phyloP scores from a whole-genome alignment of 2,113 vertebrate genomes.

The Gymnocephalus cernua region DNA sequence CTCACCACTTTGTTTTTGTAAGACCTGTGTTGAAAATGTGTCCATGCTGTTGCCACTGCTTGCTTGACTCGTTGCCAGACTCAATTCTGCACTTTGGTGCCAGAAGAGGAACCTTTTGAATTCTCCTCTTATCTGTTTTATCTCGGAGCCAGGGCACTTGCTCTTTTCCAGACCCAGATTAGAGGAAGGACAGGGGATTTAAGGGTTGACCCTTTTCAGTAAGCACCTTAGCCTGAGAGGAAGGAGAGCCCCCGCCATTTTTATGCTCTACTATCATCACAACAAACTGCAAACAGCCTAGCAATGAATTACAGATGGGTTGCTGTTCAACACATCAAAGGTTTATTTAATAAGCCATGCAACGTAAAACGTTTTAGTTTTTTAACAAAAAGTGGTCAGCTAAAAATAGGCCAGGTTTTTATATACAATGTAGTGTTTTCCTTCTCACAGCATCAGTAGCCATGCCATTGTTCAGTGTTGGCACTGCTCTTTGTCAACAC shows the following conservation, averaged over 20 bases:
- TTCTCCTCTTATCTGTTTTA: constrained; percentile 9
- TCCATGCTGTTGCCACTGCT: neutral
- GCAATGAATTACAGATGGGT: neutral
- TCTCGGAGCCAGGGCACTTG: neutral
- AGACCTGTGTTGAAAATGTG: neutral
- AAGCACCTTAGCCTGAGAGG: constrained; percentile 37
- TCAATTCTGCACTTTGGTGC: neutral
- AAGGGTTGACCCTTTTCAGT: constrained; percentile 27
- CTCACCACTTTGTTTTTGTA: too few relatives aligned
- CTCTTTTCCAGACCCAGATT: constrained; percentile 30
- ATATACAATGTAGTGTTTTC: too few relatives aligned
- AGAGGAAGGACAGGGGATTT: constrained; percentile 32
- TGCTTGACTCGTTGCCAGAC: neutral
- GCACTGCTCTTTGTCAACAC: too few relatives aligned
- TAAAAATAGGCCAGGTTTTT: too few relatives aligned
- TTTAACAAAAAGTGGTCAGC: too few relatives aligned
- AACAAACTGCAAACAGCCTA: neutral
- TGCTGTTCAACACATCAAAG: too few relatives aligned
- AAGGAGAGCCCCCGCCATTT: constrained; percentile 4
- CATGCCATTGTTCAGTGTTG: too few relatives aligned
- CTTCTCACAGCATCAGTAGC: too few relatives aligned
- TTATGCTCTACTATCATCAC: constrained; percentile 3
- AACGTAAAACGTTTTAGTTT: neutral
- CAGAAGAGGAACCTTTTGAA: neutral
- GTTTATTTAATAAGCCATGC: neutral